phyloP scores from a whole-genome alignment of 2,797 vertebrate genomes.

The Typhlichthys eigenmanni region DNA sequence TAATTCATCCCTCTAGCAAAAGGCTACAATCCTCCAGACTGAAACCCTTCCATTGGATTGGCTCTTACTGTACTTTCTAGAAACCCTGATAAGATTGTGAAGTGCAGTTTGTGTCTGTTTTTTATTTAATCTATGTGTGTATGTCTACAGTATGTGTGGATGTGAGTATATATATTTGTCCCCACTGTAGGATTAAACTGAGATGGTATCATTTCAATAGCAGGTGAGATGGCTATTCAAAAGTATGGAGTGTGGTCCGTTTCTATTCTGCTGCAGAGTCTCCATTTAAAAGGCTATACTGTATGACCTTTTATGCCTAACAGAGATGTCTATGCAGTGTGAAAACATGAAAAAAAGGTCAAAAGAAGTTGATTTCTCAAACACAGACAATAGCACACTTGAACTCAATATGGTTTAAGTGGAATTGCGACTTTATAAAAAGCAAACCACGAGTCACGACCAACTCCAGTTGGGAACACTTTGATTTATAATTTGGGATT shows the following conservation, averaged over 20 bases:
- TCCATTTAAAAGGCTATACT: constrained; percentile 36
- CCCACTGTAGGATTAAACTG: no score
- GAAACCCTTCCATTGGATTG: no score
- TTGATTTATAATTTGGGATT: constrained; percentile 45
- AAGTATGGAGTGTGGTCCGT: constrained; percentile 1
- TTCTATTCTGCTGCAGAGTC: constrained; percentile 1
- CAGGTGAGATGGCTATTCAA: constrained; percentile 22
- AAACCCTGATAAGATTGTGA: no score
- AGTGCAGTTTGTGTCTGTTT: no score
- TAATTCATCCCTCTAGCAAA: no score
- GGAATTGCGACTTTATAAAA: constrained; percentile 43
- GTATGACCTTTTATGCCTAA: constrained; percentile 7
- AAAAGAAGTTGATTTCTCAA: constrained; percentile 47
- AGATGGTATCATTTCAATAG: no score
- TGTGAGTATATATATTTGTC: no score
- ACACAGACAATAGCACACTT: constrained; percentile 51
- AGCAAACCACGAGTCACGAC: constrained; percentile 45
- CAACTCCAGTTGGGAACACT: constrained; percentile 36
- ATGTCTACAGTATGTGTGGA: no score
- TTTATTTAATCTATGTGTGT: no score
- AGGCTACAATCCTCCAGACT: no score
- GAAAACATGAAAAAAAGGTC: constrained; percentile 21
- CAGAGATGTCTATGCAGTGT: no score
- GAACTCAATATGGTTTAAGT: constrained; percentile 47
- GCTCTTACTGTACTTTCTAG: no score